These are phyloP conservation scores for Cranoglanis bouderius DNA, from an alignment of 2,113 vertebrate species.

Conservation along the genomic window DNA sequence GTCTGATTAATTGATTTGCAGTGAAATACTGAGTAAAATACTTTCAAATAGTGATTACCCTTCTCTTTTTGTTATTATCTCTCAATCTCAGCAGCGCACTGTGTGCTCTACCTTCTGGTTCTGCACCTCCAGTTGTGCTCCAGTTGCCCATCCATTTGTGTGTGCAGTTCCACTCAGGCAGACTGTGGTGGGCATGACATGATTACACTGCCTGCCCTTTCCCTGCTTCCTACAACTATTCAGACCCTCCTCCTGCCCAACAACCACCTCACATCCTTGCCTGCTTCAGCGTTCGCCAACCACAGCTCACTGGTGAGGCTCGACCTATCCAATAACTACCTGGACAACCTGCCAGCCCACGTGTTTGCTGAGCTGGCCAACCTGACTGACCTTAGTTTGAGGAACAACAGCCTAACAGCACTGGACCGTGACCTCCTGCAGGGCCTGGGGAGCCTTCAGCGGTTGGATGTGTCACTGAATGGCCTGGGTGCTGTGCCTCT, in stretches of 20 bases:
- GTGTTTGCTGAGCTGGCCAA: constrained; percentile 88
- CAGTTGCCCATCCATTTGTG: constrained; percentile 85
- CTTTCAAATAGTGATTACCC: neutral
- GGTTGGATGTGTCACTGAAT: constrained; percentile 91
- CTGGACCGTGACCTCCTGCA: constrained; percentile 89
- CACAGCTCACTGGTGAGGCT: constrained; percentile 87
- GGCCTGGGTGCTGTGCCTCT: constrained; percentile 86
- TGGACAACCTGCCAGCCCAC: constrained; percentile 88
- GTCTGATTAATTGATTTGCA: neutral
- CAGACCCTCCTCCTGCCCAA: constrained; percentile 90
- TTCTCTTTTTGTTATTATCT: constrained; percentile 16
- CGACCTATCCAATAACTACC: constrained; percentile 97
- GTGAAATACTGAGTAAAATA: neutral
- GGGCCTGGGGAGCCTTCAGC: constrained; percentile 79
- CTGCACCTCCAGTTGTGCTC: constrained; percentile 72
- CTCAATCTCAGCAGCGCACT: constrained; percentile 74
- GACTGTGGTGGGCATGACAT: constrained; percentile 90
- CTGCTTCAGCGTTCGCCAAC: constrained; percentile 84
- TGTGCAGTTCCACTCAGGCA: constrained; percentile 83
- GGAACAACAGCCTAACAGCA: constrained; percentile 92
- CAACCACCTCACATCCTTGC: constrained; percentile 88
- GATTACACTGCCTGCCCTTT: constrained; percentile 79
- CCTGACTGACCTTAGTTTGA: constrained; percentile 86
- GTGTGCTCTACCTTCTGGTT: constrained; percentile 78
- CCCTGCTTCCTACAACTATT: constrained; percentile 83